A percentile compares a stretch with the other conserved stretches of the same genome.
These are phyloP conservation scores for Lepidocyrtoides sp. DNA, from an alignment of 2,888 invertebrate species.

Conservation along the genomic window DNA sequence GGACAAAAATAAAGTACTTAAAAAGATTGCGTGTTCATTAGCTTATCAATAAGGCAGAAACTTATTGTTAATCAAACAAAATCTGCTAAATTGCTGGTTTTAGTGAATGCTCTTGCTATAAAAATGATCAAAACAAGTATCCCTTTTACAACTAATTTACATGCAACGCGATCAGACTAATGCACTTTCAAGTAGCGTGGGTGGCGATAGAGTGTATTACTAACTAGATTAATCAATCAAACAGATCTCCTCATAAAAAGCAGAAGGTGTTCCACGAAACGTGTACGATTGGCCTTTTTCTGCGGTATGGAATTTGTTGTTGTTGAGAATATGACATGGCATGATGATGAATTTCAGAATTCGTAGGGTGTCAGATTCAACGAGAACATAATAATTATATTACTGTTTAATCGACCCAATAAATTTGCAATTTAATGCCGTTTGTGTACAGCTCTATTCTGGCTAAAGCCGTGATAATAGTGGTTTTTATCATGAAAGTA, in stretches of 20 bases:
- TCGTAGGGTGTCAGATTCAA: neutral
- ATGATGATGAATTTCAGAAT: neutral
- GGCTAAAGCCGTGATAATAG: too few relatives aligned
- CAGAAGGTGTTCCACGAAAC: neutral
- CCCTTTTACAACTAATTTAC: constrained; percentile 1
- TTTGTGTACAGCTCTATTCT: too few relatives aligned
- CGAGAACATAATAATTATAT: too few relatives aligned
- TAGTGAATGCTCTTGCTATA: neutral
- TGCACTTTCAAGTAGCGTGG: constrained; percentile 2
- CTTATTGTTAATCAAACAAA: neutral
- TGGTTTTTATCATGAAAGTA: too few relatives aligned
- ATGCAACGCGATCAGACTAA: neutral
- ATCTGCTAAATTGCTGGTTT: neutral
- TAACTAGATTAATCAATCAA: constrained; percentile 21
- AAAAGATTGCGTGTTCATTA: too few relatives aligned
- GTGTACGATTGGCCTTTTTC: neutral
- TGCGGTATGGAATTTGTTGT: neutral
- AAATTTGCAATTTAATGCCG: too few relatives aligned
- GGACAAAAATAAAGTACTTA: too few relatives aligned
- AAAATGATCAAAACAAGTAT: neutral
- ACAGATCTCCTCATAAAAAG: neutral
- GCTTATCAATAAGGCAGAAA: too few relatives aligned
- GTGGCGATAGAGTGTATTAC: neutral
- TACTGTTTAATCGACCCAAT: neutral
- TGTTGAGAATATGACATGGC: neutral